Evolutionary conservation across 2,888 invertebrate species (phyloP), one percentile per base, ranked within the genome.

Genomic region (Cheilosia pagana): DNA sequence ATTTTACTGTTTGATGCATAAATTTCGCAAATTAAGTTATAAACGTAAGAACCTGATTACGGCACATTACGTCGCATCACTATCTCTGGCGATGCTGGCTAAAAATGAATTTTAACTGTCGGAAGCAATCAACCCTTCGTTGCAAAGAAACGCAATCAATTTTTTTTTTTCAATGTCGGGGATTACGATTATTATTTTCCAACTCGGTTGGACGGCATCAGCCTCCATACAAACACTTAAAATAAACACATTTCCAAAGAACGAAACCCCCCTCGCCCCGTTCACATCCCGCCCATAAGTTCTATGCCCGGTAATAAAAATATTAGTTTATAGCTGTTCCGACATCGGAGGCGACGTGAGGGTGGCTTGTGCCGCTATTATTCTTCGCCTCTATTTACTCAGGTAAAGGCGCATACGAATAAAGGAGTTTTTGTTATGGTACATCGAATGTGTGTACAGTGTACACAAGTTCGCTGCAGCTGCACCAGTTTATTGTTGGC

Each of bases 271-370:
- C 28, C 25, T 2, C 7, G 25, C n/a, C n/a, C n/a, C n/a, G 14
- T 48, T 50, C 68, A 62, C 55, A 43, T 43, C 8, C 43, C 48
- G 28, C 52, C 28, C 50, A 57, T 62, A 57, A 63, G 57, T 77
- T 72, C 53, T 53, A 53, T 52, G 59, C 23, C 45, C 48, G 39
- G 59, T 48, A 52, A 77, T 82, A 77, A 82, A 82, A 82, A 72
- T 82, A 82, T 82, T 77, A 65, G 77, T 67, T 82, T 72, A 77
- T 68, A 50, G 55, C 71, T 55, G 67, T 57, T 77, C 77, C 55
- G 55, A 53, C 72, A 39, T 50, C 41, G 10, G 12, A 45, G 43
- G 59, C 45, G 43, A 59, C 70, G 65, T 59, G 76, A 23, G 57
- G 78, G 63, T 57, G 70, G 60, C 19, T 55, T 43, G 48, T 28